These are phyloP conservation scores for Taeniopygia guttata DNA, from an alignment of 2,797 vertebrate genomes.

Conservation along the genomic window DNA sequence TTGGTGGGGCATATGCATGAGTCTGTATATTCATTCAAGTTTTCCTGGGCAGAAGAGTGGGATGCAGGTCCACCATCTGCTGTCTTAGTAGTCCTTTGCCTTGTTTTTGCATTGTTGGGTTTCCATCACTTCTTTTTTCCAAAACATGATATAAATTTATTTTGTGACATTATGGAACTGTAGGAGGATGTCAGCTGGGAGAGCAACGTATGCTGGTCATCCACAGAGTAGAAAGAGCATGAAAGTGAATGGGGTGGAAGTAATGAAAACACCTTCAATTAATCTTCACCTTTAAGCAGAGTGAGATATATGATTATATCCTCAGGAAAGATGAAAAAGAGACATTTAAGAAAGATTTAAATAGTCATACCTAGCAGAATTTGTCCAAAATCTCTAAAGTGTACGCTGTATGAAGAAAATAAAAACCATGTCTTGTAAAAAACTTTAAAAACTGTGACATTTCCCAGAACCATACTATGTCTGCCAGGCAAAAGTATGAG, in stretches of 20 bases:
- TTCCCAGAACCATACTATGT: neutral
- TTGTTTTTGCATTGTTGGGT: neutral
- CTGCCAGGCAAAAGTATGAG: neutral
- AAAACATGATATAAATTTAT: neutral
- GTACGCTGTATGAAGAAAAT: neutral
- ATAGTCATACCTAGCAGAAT: neutral
- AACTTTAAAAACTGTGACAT: neutral
- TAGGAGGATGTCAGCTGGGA: neutral
- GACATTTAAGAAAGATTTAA: neutral
- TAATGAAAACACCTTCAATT: neutral
- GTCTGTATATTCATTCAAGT: neutral
- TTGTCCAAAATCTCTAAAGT: neutral
- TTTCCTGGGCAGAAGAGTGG: neutral
- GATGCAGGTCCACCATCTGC: neutral
- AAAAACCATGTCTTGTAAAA: neutral
- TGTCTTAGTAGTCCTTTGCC: neutral
- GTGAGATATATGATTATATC: fast-evolving
- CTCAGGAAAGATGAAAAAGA: neutral
- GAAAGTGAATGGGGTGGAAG: neutral
- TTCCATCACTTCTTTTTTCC: neutral
- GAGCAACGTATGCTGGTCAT: neutral
- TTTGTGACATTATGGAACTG: neutral
- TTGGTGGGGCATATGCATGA: neutral
- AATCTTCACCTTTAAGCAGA: neutral
- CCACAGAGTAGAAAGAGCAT: neutral